phyloP scores from a whole-genome alignment of 2,113 vertebrate genomes.

The Etheostoma spectabile region DNA sequence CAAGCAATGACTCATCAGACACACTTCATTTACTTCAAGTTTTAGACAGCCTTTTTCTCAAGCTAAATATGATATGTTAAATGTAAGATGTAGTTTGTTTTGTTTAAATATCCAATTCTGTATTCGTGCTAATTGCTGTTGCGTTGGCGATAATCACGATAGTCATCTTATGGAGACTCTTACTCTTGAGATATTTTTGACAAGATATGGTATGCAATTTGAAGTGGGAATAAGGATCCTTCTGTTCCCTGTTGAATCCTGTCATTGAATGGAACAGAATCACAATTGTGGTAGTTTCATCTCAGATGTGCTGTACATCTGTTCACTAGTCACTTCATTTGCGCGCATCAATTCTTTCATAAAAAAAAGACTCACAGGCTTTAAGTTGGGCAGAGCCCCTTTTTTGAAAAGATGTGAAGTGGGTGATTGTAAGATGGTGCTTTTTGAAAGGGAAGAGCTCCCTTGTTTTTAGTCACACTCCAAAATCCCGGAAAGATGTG shows the following conservation, averaged over 20 bases:
- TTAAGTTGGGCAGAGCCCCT: constrained; percentile 30
- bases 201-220: not conserved
- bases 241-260: constrained; percentile 14
- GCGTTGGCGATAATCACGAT: constrained; percentile 23
- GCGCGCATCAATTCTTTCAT: not conserved
- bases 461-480: constrained; percentile 33
- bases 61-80: constrained; percentile 76
- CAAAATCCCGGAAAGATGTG: constrained; percentile 54
- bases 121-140: constrained; percentile 23
- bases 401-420: constrained; percentile 36
- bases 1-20: constrained; percentile 87
- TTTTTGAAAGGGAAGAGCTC: constrained; percentile 36
- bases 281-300: constrained; percentile 9
- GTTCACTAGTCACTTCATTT: constrained; percentile 50
- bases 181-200: not conserved
- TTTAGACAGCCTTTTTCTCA: constrained; percentile 78
- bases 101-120: constrained; percentile 43
- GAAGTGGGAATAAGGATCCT: constrained; percentile 6
- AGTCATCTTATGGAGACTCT: not conserved
- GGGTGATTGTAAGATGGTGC: constrained; percentile 47
- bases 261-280: constrained; percentile 11
- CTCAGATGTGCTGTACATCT: constrained; percentile 52
- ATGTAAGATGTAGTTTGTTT: constrained; percentile 56
- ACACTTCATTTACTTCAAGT: constrained; percentile 88
- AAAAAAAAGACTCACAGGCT: constrained; percentile 2